These are phyloP conservation scores for Eurystomus glaucurus DNA, from an alignment of 2,797 vertebrate species.

Conservation along the genomic window DNA sequence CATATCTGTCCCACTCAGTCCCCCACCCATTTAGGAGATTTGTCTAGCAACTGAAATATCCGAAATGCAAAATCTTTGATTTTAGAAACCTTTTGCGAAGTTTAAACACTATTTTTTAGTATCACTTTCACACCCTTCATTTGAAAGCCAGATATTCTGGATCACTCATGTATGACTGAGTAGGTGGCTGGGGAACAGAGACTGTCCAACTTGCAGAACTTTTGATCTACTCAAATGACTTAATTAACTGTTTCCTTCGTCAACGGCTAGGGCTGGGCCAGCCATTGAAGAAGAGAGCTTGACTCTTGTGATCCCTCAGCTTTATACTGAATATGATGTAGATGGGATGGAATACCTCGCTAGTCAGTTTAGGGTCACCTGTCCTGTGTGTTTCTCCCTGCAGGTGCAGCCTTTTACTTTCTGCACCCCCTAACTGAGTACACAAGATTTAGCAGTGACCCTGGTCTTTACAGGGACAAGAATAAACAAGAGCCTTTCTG, in stretches of 20 bases:
- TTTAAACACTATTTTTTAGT: background rate
- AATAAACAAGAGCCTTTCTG: background rate
- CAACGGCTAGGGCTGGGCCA: background rate
- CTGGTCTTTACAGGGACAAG: background rate
- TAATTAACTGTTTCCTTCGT: background rate
- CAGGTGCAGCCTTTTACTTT: background rate
- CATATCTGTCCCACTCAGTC: fast-evolving
- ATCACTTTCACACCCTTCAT: constrained; percentile 40
- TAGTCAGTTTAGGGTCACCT: background rate
- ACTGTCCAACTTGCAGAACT: background rate
- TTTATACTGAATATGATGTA: background rate
- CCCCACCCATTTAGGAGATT: background rate
- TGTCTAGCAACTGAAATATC: background rate
- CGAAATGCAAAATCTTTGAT: background rate
- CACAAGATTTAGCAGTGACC: background rate
- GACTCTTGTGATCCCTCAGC: background rate
- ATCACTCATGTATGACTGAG: background rate
- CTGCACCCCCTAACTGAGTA: background rate
- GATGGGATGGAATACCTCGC: background rate
- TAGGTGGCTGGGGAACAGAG: background rate
- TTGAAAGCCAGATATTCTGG: constrained; percentile 13
- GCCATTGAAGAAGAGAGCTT: background rate
- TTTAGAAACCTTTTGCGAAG: background rate
- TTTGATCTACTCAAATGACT: constrained; percentile 29
- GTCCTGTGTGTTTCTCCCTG: background rate